phyloP scores from a whole-genome alignment of 2,888 invertebrate genomes.

The Troides helena region DNA sequence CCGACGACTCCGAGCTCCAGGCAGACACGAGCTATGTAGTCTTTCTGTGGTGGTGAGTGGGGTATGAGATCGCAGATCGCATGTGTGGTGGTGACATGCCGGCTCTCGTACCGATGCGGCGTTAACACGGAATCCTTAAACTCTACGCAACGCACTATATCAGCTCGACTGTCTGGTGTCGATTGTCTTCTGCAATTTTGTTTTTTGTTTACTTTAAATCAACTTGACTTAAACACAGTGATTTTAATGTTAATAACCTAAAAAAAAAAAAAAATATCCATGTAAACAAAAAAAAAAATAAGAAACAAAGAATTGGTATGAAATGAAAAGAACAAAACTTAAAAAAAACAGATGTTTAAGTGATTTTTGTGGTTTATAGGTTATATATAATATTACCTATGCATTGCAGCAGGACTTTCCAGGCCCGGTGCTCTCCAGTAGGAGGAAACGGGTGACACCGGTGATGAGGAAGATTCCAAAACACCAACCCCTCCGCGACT shows the following conservation, averaged over 20 bases:
- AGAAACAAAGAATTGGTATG: too few species aligned
- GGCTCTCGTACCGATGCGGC: slow-evolving; percentile 49
- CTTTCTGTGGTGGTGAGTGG: slow-evolving; percentile 41
- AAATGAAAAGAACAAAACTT: too few species aligned
- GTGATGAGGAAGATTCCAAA: slow-evolving; percentile 58
- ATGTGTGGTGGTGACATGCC: slow-evolving; percentile 45
- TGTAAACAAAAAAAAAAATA: too few species aligned
- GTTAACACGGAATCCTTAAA: slow-evolving; percentile 57
- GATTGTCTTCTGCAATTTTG: slow-evolving; percentile 52
- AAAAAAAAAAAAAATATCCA: too few species aligned
- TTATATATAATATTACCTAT: slow-evolving; percentile 48
- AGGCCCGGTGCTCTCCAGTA: slow-evolving; percentile 67
- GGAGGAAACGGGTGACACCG: slow-evolving; percentile 58
- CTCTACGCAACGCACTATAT: slow-evolving; percentile 74
- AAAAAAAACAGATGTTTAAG: too few species aligned
- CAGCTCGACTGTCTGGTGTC: slow-evolving; percentile 65
- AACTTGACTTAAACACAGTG: neutral
- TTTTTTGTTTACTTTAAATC: neutral
- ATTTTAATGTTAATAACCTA: neutral
- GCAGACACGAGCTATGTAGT: slow-evolving; percentile 74
- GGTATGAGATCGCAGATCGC: slow-evolving; percentile 72
- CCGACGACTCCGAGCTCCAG: slow-evolving; percentile 75
- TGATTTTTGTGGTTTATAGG: too few species aligned
- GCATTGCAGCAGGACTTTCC: slow-evolving; percentile 57
- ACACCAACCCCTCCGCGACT: slow-evolving; percentile 78